phyloP scores from a whole-genome alignment of 2,113 vertebrate genomes.

The Danio rerio region DNA sequence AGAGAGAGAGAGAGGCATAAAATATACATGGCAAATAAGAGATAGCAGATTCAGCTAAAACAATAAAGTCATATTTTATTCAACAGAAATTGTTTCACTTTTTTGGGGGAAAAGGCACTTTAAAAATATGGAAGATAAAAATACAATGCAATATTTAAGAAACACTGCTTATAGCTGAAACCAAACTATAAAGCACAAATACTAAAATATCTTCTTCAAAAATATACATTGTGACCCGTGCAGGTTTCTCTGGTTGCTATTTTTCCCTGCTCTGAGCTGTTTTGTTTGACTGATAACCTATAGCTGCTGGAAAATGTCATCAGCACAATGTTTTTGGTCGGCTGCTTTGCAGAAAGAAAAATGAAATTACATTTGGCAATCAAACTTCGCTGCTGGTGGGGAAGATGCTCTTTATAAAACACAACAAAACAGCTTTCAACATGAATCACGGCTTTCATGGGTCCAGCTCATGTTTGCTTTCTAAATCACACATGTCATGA shows the following conservation, averaged over 20 bases:
- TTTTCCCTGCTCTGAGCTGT: not conserved
- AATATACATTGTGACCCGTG: not conserved
- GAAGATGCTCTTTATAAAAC: constrained; percentile 9
- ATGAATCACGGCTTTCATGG: not conserved
- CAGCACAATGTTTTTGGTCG: not conserved
- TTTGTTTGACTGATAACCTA: constrained; percentile 12
- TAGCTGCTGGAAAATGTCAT: not conserved
- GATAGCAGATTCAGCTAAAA: not conserved
- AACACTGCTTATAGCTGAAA: not conserved
- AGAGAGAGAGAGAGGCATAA: not conserved
- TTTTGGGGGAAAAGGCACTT: not conserved
- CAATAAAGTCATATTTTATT: constrained; percentile 1
- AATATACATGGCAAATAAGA: not conserved
- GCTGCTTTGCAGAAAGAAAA: not conserved
- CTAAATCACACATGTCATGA: not conserved
- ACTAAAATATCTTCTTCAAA: not conserved
- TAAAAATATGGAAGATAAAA: not conserved
- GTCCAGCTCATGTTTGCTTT: not conserved
- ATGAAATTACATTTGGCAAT: not conserved
- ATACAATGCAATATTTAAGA: not conserved
- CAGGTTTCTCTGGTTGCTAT: not conserved
- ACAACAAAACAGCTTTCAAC: not conserved
- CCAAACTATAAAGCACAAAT: not conserved
- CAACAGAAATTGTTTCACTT: not conserved
- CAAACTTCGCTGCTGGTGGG: not conserved